Evolutionary conservation across 2,113 vertebrate genomes (phyloP).

Genomic region (Syngnathus scovelli): DNA sequence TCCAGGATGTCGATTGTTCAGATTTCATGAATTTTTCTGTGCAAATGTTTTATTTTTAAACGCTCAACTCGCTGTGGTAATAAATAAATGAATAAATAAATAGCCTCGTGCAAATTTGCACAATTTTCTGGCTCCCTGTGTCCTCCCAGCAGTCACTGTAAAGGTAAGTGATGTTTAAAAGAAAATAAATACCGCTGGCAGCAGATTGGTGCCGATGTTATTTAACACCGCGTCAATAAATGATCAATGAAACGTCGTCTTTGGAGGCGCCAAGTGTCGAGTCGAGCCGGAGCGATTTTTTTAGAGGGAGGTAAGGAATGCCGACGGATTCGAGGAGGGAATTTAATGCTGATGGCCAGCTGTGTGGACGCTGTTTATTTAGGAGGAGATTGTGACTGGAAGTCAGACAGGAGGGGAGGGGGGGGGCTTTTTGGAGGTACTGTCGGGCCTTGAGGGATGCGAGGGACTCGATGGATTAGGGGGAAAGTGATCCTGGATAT

Average conservation of each 20-base stretch:
- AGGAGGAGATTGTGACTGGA: constrained; percentile 39
- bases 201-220: constrained; percentile 4
- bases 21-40: not conserved
- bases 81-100: not conserved
- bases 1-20: not conserved
- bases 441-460: constrained; percentile 31
- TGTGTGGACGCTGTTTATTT: constrained; percentile 61
- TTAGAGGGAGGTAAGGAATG: not conserved
- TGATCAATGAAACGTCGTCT: not conserved
- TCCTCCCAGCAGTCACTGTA: not conserved
- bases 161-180: not conserved
- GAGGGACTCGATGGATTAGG: constrained; percentile 9
- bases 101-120: not conserved
- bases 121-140: not conserved
- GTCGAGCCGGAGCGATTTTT: not conserved
- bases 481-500: constrained; percentile 2
- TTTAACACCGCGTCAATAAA: constrained; percentile 2
- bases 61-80: not conserved
- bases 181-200: constrained; percentile 4
- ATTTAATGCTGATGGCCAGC: constrained; percentile 55
- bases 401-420: constrained; percentile 18
- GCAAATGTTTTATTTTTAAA: not conserved
- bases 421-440: constrained; percentile 30
- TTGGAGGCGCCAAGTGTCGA: constrained; percentile 2
- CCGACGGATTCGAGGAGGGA: constrained; percentile 31